Conservation (phyloP, 2,797 vertebrate genomes). For the Ambastaia sidthimunki region DNA sequence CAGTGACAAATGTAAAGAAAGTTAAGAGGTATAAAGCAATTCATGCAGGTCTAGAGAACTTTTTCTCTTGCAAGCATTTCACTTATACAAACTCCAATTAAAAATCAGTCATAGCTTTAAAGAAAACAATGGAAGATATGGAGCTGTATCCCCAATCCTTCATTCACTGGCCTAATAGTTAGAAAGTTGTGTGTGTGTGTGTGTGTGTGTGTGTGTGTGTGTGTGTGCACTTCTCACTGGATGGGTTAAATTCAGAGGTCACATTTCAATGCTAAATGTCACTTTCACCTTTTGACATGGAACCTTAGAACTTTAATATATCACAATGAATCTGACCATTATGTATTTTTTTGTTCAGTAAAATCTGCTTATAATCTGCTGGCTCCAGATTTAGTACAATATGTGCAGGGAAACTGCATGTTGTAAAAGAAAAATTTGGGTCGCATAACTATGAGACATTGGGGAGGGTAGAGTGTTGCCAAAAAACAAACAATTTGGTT, state of each 20-base stretch:
- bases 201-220: too few species aligned
- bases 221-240: too few species aligned
- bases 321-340: too few species aligned
- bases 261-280: too few species aligned
- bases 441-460: slow-evolving; percentile 20
- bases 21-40: not conserved
- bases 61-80: not conserved
- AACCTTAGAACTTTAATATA: too few species aligned
- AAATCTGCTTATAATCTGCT: not conserved
- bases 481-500: slow-evolving; percentile 38
- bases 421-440: slow-evolving; percentile 6
- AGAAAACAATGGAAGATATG: not conserved
- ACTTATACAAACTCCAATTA: not conserved
- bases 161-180: too few species aligned
- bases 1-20: slow-evolving; percentile 1
- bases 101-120: not conserved
- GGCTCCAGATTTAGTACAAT: slow-evolving; percentile 20
- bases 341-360: not conserved
- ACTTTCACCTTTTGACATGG: too few species aligned
- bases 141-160: not conserved
- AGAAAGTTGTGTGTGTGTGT: too few species aligned
- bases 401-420: slow-evolving; percentile 29
- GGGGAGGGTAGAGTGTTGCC: slow-evolving; percentile 33
- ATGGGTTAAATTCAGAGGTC: too few species aligned
- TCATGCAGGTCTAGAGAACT: not conserved